Evolutionary conservation across 2,888 invertebrate species (phyloP).

Genomic region (Serripes groenlandicus): DNA sequence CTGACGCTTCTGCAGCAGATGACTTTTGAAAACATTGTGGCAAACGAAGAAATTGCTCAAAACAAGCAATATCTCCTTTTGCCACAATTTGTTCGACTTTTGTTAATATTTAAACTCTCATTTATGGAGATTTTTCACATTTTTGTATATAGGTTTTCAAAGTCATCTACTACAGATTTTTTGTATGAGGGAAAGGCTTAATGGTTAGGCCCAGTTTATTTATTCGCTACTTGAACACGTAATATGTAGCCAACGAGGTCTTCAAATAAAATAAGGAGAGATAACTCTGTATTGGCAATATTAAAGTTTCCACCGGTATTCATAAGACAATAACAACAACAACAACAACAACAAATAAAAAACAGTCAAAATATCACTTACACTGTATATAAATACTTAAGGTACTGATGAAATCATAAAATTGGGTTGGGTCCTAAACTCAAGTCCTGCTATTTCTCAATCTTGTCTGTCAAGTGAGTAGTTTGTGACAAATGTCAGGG

Average conservation of each 20-base stretch:
- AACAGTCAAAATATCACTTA: conserved; percentile 15
- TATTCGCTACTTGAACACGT: not conserved
- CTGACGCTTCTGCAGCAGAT: too few relatives aligned
- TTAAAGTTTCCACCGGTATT: conserved; percentile 12
- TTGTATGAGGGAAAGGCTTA: not conserved
- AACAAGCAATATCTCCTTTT: too few relatives aligned
- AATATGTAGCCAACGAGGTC: not conserved
- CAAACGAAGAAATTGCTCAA: too few relatives aligned
- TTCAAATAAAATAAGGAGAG: not conserved
- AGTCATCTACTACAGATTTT: not conserved
- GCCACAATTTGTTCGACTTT: too few relatives aligned
- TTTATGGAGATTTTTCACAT: not conserved
- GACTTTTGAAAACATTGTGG: too few relatives aligned
- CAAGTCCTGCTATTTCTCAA: too few relatives aligned
- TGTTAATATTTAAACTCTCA: too few relatives aligned
- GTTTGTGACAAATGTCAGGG: too few relatives aligned
- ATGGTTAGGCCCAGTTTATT: not conserved
- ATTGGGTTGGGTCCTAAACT: too few relatives aligned
- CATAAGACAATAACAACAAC: not conserved
- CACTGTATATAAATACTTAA: not conserved
- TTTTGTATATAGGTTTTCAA: not conserved
- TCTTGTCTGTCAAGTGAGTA: too few relatives aligned
- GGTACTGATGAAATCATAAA: not conserved
- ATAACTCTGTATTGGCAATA: not conserved
- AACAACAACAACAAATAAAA: conserved; percentile 19